Conservation (phyloP, 2,113 vertebrate species). For the Actenoides lindsayi region DNA sequence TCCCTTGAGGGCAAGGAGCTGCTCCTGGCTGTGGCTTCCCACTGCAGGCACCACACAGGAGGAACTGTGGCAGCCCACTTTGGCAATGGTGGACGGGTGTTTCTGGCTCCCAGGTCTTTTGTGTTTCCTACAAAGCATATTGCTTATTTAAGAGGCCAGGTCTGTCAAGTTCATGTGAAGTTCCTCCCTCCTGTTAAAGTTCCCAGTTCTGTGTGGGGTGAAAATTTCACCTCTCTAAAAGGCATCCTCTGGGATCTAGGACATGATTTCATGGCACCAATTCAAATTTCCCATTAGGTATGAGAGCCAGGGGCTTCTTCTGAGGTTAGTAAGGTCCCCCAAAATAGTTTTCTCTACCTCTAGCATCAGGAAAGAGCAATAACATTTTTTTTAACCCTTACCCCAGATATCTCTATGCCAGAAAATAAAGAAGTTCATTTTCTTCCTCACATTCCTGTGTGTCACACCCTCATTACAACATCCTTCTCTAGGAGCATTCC, state of each 20-base stretch:
- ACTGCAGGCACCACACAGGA: background rate
- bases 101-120: background rate
- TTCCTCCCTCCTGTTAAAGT: background rate
- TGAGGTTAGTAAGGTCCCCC: background rate
- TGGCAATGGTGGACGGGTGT: background rate
- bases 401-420: background rate
- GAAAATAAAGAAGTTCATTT: background rate
- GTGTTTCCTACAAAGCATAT: background rate
- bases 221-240: background rate
- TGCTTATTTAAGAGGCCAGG: background rate
- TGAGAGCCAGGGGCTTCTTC: background rate
- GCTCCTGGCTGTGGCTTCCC: background rate
- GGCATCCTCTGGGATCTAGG: background rate
- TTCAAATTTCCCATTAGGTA: background rate
- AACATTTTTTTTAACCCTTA: background rate
- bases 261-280: background rate
- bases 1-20: background rate
- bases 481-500: background rate
- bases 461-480: constrained; percentile 56
- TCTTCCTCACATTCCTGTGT: constrained; percentile 9
- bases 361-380: background rate
- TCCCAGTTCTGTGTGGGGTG: background rate
- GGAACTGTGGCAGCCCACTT: background rate
- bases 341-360: background rate
- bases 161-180: background rate